Base-by-base conservation (phyloP, 2,113 vertebrate genomes). In the Panthera leo region DNA sequence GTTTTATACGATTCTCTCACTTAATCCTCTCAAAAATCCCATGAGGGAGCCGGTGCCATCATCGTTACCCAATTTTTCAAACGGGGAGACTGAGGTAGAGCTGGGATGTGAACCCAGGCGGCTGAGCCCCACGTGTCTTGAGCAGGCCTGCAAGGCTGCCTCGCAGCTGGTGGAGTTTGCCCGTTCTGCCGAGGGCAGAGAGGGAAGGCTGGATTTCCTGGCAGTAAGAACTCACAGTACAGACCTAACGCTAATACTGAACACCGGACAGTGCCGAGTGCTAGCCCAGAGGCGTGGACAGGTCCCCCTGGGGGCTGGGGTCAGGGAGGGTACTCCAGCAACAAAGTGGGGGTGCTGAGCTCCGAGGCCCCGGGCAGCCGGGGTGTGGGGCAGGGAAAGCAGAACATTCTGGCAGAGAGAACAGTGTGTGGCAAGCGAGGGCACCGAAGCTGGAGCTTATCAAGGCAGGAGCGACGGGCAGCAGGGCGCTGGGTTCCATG, bases 401-500 rank as follows among this genome's bases (percentile, higher is more conserved):
- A 71, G 78, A 45, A 51, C 29, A 67, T 87, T 75, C 67, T 9
- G 5, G n/a, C 36, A 61, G 68, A 27, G 39, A 36, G 45, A 14
- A 67, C 27, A 48, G 48, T 61, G 15, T 29, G 39, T 29, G 39
- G 63, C 16, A 39, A 29, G 73, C 4, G 36, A 95, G 12, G 12
- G 14, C 48, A 5, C 42, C 23, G 80, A 70, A 39, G 27, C 14
- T 3, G 34, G n/a, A 76, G 55, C 2, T 1, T 3, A 79, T 39
- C 5, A 18, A 0, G 31, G 51, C 5, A 19, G 51, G 29, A 75
- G 4, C 19, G 25, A 7, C 3, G 21, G 14, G 27, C 3, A 13
- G 36, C 1, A 42, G 75, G 83, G n/a, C 18, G 15, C 15, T 18
- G 31, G 71, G 58, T 14, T 73, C n/a, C 68, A 23, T 0, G 29